Conservation (phyloP, 2,113 vertebrate genomes). For the Tricholaema leucomelas region DNA sequence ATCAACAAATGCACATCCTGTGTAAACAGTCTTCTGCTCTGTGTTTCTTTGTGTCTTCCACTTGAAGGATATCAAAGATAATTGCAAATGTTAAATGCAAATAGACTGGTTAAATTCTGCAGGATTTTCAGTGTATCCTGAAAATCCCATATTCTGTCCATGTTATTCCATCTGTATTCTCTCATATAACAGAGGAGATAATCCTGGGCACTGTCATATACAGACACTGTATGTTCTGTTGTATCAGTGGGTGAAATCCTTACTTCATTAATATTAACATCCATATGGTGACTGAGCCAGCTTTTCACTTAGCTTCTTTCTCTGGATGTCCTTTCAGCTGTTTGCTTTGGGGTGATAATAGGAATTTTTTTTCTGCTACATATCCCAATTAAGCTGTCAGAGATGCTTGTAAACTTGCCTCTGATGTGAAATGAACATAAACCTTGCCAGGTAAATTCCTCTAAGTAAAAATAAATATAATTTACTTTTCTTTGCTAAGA, state of each 20-base stretch:
- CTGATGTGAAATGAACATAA: background rate
- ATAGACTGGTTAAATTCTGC: background rate
- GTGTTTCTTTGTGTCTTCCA: background rate
- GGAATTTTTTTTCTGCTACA: background rate
- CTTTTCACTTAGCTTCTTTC: background rate
- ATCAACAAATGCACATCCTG: background rate
- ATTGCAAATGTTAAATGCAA: background rate
- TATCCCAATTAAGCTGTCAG: background rate
- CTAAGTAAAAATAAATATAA: background rate
- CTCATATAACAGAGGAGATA: background rate
- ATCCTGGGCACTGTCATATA: background rate
- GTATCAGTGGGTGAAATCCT: background rate
- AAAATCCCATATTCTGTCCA: background rate
- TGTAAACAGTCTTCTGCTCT: background rate
- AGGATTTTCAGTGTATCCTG: background rate
- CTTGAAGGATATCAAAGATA: background rate
- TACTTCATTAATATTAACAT: background rate
- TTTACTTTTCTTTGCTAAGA: background rate
- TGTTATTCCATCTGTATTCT: background rate
- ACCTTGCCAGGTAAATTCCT: background rate
- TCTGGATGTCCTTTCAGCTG: background rate
- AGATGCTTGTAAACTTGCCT: background rate
- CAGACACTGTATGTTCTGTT: background rate
- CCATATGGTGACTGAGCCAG: background rate
- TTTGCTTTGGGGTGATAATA: background rate